Evolutionary conservation across 1,140 invertebrate species (phyloP).

Genomic region (Phymastichus coffea): DNA sequence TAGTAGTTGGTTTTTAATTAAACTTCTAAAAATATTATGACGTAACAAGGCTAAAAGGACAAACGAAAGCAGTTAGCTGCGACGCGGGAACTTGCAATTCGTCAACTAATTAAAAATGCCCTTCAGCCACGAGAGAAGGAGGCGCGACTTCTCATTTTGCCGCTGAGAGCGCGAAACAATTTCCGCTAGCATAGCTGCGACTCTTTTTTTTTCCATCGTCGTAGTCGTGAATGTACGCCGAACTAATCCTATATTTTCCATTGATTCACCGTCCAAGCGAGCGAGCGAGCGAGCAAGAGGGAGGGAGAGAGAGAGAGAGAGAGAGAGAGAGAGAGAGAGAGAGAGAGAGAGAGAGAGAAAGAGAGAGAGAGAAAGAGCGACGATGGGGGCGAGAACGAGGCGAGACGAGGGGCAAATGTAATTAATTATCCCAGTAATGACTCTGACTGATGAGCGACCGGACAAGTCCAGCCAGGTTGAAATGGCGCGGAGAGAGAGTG

Average conservation of each 20-base stretch:
- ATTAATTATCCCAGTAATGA: conserved; percentile 61
- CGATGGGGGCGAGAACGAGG: conserved; percentile 37
- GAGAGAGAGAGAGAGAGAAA: conserved; percentile 27
- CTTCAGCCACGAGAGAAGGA: not conserved
- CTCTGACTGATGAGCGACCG: conserved; percentile 59
- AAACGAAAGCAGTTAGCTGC: too few relatives aligned
- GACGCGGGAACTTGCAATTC: conserved; percentile 3
- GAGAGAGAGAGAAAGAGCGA: conserved; percentile 38
- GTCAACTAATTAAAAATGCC: conserved; percentile 27
- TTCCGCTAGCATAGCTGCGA: not conserved
- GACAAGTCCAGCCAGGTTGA: conserved; percentile 56
- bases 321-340: conserved; percentile 1
- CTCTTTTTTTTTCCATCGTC: not conserved
- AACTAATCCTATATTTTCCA: conserved; percentile 50
- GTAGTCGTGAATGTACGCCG: conserved; percentile 1
- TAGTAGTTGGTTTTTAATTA: conserved; percentile 15
- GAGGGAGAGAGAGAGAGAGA: conserved; percentile 7
- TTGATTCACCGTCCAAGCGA: too few relatives aligned
- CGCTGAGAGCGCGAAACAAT: conserved; percentile 5
- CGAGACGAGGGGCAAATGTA: conserved; percentile 56
- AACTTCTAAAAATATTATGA: not conserved
- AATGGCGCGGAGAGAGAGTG: conserved; percentile 51
- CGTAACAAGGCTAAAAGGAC: not conserved
- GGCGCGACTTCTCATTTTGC: conserved; percentile 16
- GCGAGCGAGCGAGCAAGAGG: not conserved